Percentiles rank a stretch among this genome's conserved stretches.
Evolutionary conservation across 2,888 invertebrate species (phyloP).

Genomic region (Eustalomyia histrio): DNA sequence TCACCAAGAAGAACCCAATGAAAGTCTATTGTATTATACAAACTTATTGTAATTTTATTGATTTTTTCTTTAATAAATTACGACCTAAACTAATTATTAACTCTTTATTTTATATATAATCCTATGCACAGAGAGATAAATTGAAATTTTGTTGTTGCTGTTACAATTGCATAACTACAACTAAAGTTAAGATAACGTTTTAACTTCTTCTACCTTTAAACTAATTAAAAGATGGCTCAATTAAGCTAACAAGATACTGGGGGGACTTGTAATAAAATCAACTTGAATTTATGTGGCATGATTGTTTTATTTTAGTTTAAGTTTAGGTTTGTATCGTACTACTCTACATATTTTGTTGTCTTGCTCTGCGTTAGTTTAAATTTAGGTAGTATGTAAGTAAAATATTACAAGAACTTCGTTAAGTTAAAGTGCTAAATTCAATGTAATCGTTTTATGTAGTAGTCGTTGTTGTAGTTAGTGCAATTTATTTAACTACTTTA

Average conservation of each 20-base stretch:
- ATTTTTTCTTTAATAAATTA: neutral
- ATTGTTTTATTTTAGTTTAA: constrained; percentile 40
- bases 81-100: neutral
- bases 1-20: constrained; percentile 11
- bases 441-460: constrained; percentile 29
- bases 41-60: constrained; percentile 6
- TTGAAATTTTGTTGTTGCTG: constrained; percentile 8
- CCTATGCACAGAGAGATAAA: no score
- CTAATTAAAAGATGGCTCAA: constrained; percentile 73
- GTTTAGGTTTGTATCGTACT: neutral
- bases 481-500: constrained; percentile 37
- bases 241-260: constrained; percentile 71
- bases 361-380: constrained; percentile 34
- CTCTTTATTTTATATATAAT: neutral
- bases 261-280: constrained; percentile 64
- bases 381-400: constrained; percentile 15
- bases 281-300: constrained; percentile 52
- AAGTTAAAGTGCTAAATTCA: constrained; percentile 47
- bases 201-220: constrained; percentile 39
- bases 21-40: constrained; percentile 40
- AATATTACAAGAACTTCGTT: constrained; percentile 35
- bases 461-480: neutral
- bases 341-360: neutral
- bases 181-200: constrained; percentile 37
- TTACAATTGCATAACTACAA: constrained; percentile 18